Conservation (phyloP, 2,797 vertebrate genomes). For the Sphenodon punctatus region DNA sequence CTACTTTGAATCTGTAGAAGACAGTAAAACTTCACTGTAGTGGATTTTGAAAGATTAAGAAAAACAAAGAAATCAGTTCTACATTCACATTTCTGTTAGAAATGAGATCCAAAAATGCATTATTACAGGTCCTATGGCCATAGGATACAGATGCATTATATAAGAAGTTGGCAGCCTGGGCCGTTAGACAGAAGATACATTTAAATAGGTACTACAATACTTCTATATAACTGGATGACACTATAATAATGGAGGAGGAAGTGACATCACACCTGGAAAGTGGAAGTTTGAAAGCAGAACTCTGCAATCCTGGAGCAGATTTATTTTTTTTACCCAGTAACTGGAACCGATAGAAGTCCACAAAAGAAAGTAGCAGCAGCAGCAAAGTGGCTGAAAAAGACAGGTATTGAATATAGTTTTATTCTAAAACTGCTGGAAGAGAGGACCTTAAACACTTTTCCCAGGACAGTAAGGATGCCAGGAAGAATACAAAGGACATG, state of each 20-base stretch:
- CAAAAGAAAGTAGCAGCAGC: constrained; percentile 11
- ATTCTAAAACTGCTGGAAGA: constrained; percentile 37
- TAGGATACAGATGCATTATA: background rate
- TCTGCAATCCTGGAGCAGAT: background rate
- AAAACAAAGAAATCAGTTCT: constrained; percentile 10
- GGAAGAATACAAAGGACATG: background rate
- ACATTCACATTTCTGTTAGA: background rate
- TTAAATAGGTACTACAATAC: background rate
- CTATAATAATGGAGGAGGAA: background rate
- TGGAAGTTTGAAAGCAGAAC: constrained; percentile 16
- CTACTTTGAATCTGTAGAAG: background rate
- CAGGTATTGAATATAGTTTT: constrained; percentile 31
- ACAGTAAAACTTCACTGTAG: background rate
- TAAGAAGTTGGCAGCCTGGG: constrained; percentile 1
- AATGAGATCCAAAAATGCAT: background rate
- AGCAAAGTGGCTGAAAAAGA: constrained; percentile 44
- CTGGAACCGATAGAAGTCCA: constrained; percentile 20
- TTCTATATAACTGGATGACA: rapidly evolving
- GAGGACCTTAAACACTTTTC: background rate
- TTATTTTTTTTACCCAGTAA: background rate
- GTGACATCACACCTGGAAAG: constrained; percentile 21
- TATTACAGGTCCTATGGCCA: background rate
- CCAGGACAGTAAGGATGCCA: background rate
- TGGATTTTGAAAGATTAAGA: background rate
- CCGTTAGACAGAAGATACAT: background rate